Conservation (phyloP, 2,113 vertebrate species). For the Oreochromis niloticus region DNA sequence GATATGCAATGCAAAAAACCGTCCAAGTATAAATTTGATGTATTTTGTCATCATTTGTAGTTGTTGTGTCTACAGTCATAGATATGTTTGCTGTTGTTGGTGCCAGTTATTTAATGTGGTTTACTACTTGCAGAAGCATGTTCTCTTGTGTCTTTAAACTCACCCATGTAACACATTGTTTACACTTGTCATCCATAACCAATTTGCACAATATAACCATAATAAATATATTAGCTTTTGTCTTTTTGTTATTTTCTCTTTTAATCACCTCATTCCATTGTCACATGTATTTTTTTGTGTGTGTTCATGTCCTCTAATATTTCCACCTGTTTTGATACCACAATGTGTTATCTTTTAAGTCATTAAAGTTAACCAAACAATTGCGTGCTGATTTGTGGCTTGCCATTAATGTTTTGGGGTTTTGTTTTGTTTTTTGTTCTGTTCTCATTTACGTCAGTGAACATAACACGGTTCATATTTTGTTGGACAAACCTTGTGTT, state of each 20-base stretch:
- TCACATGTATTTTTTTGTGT: not conserved
- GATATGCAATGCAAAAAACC: not conserved
- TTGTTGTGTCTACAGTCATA: not conserved
- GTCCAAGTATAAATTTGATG: not conserved
- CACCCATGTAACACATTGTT: not conserved
- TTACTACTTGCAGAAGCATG: not conserved
- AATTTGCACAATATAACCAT: not conserved
- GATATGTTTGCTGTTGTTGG: not conserved
- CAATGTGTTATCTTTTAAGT: constrained; percentile 3
- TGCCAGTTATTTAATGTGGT: constrained; percentile 1
- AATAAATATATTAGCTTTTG: not conserved
- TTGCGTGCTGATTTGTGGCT: constrained; percentile 31
- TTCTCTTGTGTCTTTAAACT: not conserved
- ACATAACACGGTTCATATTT: not conserved
- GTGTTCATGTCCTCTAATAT: not conserved
- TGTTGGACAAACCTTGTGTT: not conserved
- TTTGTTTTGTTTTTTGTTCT: not conserved
- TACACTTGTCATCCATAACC: constrained; percentile 4
- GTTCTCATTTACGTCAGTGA: not conserved
- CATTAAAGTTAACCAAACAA: constrained; percentile 51
- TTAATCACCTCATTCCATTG: not conserved
- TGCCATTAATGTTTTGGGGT: not conserved
- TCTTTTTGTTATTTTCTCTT: not conserved
- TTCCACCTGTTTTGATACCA: not conserved
- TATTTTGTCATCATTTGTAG: not conserved